Conservation (phyloP, 1,140 invertebrate species). For the Copidosoma floridanum region DNA sequence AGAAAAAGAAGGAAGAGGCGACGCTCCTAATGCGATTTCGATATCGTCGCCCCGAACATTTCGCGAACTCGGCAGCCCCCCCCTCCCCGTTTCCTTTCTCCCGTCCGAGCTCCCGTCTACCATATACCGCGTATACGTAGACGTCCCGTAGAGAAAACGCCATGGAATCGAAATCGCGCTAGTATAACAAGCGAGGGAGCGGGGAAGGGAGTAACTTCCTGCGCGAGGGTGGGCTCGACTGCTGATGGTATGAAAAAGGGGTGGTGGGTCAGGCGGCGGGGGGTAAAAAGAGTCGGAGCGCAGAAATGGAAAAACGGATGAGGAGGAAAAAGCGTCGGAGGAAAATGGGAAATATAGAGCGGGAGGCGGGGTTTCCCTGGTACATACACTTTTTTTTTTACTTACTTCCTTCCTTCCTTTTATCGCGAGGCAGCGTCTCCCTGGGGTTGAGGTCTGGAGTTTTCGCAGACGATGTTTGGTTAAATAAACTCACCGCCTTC, state of each 20-base stretch:
- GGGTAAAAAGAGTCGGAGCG: neutral
- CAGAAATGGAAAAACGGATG: constrained; percentile 16
- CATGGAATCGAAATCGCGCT: constrained; percentile 16
- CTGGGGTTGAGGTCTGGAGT: neutral
- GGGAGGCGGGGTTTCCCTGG: too few relatives aligned
- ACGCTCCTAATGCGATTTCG: constrained; percentile 44
- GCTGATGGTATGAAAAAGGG: constrained; percentile 2
- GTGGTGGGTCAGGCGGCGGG: neutral
- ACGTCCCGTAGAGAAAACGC: neutral
- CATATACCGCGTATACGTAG: too few relatives aligned
- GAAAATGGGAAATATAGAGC: constrained; percentile 4
- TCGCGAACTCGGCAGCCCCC: constrained; percentile 37
- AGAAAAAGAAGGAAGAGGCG: neutral
- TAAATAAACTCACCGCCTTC: too few relatives aligned
- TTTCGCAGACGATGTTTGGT: neutral
- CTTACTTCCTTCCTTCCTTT: too few relatives aligned
- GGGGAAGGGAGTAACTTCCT: constrained; percentile 5
- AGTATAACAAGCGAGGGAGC: constrained; percentile 1
- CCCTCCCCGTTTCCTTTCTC: constrained; percentile 8
- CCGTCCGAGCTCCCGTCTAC: too few relatives aligned
- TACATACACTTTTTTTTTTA: too few relatives aligned
- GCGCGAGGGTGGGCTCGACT: neutral
- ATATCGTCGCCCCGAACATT: constrained; percentile 44
- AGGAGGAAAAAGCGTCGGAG: neutral
- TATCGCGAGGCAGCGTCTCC: too few relatives aligned